Percentiles rank a stretch among this genome's conserved stretches.
Conservation (phyloP, 2,797 vertebrate species). For the Brachymystax lenok region DNA sequence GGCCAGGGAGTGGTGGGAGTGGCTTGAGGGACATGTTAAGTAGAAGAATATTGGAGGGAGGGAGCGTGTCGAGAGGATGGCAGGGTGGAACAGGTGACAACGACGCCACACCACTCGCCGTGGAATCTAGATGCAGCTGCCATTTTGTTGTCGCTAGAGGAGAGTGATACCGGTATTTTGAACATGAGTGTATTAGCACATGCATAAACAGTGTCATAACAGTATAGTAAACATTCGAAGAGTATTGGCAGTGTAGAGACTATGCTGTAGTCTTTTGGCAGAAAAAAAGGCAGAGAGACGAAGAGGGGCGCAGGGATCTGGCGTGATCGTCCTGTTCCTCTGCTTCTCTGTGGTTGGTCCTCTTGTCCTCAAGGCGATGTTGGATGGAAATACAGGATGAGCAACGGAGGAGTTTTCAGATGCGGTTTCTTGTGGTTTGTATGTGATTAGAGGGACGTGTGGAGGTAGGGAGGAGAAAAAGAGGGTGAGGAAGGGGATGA, state of each 20-base stretch:
- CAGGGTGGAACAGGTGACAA: neutral
- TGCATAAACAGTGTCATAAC: constrained; percentile 26
- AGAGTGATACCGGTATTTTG: constrained; percentile 29
- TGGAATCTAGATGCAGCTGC: constrained; percentile 37
- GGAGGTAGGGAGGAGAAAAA: constrained; percentile 15
- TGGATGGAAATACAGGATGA: neutral
- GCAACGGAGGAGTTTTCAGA: constrained; percentile 40
- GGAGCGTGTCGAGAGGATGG: neutral
- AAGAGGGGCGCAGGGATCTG: neutral
- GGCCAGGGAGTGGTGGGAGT: neutral
- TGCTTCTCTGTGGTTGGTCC: constrained; percentile 59
- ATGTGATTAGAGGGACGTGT: constrained; percentile 18
- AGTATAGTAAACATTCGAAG: constrained; percentile 48
- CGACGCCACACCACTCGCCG: neutral
- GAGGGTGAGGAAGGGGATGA: constrained; percentile 35
- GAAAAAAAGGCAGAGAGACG: constrained; percentile 31
- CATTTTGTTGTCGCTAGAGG: constrained; percentile 21
- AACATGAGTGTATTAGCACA: constrained; percentile 37
- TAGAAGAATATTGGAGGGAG: constrained; percentile 6
- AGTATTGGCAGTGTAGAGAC: constrained; percentile 66
- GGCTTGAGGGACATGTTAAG: neutral
- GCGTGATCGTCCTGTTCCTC: constrained; percentile 26
- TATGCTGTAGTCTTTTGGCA: constrained; percentile 58
- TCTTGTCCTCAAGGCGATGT: constrained; percentile 52
- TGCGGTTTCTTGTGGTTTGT: constrained; percentile 48